Evolutionary conservation across 2,113 vertebrate genomes (phyloP).

Genomic region (Mobula birostris): DNA sequence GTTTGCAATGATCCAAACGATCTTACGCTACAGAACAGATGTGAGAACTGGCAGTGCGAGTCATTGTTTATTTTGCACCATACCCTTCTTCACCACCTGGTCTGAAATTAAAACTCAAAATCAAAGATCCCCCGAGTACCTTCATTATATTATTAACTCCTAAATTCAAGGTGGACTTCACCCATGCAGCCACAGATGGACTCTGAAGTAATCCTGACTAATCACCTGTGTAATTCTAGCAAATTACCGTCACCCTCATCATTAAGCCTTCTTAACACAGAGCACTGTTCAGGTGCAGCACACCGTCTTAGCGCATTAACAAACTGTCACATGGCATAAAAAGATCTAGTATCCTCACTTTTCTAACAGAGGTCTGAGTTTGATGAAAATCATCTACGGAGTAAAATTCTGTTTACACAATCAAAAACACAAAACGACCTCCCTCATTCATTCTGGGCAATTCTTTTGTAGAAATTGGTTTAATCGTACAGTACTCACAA

Average conservation of each 20-base stretch:
- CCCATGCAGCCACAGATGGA: slow-evolving; percentile 40
- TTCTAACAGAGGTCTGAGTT: not conserved
- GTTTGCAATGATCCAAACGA: not conserved
- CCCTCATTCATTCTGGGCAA: not conserved
- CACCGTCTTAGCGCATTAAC: not conserved
- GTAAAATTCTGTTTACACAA: not conserved
- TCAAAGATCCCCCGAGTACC: slow-evolving; percentile 52
- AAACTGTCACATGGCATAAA: not conserved
- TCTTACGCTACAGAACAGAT: not conserved
- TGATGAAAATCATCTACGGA: not conserved
- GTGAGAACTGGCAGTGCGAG: slow-evolving; percentile 5
- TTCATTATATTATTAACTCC: slow-evolving; percentile 60
- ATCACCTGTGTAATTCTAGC: slow-evolving; percentile 46
- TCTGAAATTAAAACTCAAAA: slow-evolving; percentile 56
- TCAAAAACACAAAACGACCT: not conserved
- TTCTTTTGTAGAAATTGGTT: not conserved
- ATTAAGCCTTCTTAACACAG: slow-evolving; percentile 40
- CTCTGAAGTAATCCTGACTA: slow-evolving; percentile 43
- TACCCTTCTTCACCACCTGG: slow-evolving; percentile 59
- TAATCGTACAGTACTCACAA: not conserved
- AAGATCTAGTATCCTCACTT: not conserved
- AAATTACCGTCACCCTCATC: slow-evolving; percentile 43
- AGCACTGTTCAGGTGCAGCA: slow-evolving; percentile 42
- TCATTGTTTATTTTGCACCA: slow-evolving; percentile 52
- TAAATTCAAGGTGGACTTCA: slow-evolving; percentile 49